Evolutionary conservation across 2,113 vertebrate genomes (phyloP).

Genomic region (Madoqua kirkii): DNA sequence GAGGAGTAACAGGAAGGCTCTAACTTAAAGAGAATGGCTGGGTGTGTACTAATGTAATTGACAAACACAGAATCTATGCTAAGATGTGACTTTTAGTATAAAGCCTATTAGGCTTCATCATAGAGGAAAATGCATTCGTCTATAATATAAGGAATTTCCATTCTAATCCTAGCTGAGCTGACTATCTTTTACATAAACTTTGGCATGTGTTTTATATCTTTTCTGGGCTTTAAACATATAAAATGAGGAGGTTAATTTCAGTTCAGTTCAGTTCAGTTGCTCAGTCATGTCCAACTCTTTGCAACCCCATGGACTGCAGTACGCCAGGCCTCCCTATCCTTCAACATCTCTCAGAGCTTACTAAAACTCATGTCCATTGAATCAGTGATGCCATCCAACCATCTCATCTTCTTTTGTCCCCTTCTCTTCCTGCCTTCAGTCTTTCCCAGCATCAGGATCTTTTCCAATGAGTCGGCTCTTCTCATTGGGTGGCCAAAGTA

Average conservation of each 20-base stretch:
- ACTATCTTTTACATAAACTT: background rate
- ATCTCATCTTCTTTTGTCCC: rapidly evolving
- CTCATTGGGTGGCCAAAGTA: background rate
- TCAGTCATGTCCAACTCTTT: background rate
- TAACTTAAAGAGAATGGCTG: background rate
- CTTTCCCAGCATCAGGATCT: background rate
- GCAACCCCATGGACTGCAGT: background rate
- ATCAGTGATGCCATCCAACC: background rate
- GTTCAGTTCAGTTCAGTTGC: background rate
- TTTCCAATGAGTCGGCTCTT: background rate
- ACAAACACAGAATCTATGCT: background rate
- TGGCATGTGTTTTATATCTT: background rate
- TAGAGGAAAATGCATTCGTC: background rate
- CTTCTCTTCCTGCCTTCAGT: background rate
- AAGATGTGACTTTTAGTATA: background rate
- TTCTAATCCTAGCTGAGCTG: background rate
- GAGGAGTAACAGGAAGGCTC: background rate
- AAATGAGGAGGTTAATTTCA: background rate
- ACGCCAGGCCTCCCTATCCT: background rate
- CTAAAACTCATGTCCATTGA: background rate
- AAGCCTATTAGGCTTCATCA: background rate
- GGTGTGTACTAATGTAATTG: background rate
- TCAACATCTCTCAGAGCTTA: background rate
- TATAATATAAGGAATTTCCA: background rate
- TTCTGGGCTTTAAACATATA: background rate